A percentile compares a stretch with the other conserved stretches of the same genome.
Conservation (phyloP, 35 echinoderm and acorn worm genomes). For the Anneissia japonica region DNA sequence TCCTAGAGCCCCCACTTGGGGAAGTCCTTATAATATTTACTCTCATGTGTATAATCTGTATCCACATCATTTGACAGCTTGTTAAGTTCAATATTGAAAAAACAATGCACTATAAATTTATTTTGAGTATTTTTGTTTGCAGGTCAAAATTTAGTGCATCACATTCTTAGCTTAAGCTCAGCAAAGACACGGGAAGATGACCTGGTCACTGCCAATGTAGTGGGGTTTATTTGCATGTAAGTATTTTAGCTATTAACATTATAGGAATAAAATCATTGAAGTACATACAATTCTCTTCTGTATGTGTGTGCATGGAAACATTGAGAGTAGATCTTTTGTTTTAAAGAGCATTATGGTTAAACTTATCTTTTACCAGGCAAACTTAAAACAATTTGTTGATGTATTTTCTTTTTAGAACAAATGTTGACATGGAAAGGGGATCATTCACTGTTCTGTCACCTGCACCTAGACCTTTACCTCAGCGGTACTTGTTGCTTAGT, state of each 20-base stretch:
- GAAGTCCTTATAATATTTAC: neutral
- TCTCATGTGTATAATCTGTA: neutral
- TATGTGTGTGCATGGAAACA: no score
- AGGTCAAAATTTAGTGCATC: conserved; percentile 84
- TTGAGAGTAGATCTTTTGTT: neutral
- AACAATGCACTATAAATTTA: neutral
- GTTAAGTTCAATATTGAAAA: neutral
- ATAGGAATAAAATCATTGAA: no score
- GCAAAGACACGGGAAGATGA: conserved; percentile 67
- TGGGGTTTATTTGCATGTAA: conserved; percentile 92
- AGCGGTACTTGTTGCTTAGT: conserved; percentile 68
- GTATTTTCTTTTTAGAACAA: conserved; percentile 46
- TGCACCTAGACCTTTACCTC: conserved; percentile 80
- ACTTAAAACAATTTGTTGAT: neutral
- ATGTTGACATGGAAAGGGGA: conserved; percentile 83
- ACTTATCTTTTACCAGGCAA: neutral
- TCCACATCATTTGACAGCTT: neutral
- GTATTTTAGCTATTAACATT: conserved; percentile 17
- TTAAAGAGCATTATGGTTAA: neutral
- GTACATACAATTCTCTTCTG: no score
- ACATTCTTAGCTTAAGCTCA: conserved; percentile 79
- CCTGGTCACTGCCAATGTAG: conserved; percentile 64
- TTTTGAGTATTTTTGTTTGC: conserved; percentile 21
- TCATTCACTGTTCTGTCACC: conserved; percentile 91
- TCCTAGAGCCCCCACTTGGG: neutral